phyloP scores from a whole-genome alignment of 1,140 invertebrate species.

The Zaprionus vittiger region DNA sequence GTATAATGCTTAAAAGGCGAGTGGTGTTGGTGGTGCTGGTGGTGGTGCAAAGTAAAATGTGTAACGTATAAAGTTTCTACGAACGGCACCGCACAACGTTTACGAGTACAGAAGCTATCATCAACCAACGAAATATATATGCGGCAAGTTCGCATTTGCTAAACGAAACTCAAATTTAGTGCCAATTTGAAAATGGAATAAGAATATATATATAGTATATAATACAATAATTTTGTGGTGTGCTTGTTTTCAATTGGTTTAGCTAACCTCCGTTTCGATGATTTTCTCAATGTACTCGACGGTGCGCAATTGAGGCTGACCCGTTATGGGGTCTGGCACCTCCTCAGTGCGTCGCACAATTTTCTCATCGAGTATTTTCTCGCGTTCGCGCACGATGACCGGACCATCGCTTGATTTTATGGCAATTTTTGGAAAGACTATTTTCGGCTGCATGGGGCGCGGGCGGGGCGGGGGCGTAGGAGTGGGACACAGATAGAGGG shows the following conservation, averaged over 20 bases:
- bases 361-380: slow-evolving; percentile 95
- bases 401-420: slow-evolving; percentile 92
- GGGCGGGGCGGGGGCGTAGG: not conserved
- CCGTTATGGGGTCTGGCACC: slow-evolving; percentile 93
- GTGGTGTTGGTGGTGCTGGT: slow-evolving; percentile 21
- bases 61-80: slow-evolving; percentile 22
- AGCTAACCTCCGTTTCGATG: slow-evolving; percentile 96
- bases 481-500: slow-evolving; percentile 18
- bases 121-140: slow-evolving; percentile 23
- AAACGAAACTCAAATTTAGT: slow-evolving; percentile 59
- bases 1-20: not conserved
- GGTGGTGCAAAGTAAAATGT: slow-evolving; percentile 52
- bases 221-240: slow-evolving; percentile 44
- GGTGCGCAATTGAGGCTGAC: slow-evolving; percentile 93
- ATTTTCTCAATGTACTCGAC: slow-evolving; percentile 97
- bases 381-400: slow-evolving; percentile 92
- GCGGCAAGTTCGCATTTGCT: slow-evolving; percentile 42
- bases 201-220: slow-evolving; percentile 24
- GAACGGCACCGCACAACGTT: slow-evolving; percentile 31
- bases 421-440: slow-evolving; percentile 91
- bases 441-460: slow-evolving; percentile 68
- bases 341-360: slow-evolving; percentile 94
- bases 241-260: slow-evolving; percentile 14
- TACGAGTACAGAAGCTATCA: slow-evolving; percentile 54
- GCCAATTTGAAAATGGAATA: slow-evolving; percentile 49